Conservation (phyloP, 2,797 vertebrate species). For the Sorex maritimensis region DNA sequence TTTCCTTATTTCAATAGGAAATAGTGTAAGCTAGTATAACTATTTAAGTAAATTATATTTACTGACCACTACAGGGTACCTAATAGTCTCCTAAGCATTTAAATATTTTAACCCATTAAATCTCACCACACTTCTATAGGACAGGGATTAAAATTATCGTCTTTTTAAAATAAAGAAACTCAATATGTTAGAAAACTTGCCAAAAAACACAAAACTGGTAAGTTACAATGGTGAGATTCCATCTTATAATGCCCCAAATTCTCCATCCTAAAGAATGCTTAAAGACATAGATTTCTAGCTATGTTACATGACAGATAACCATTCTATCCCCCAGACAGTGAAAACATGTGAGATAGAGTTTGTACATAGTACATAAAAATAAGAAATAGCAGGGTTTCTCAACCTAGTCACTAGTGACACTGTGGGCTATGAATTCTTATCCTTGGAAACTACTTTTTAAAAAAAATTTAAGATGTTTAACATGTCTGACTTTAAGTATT, state of each 20-base stretch:
- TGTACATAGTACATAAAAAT: not conserved
- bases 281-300: not conserved
- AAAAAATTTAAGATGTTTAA: not conserved
- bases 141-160: not conserved
- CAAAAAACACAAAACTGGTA: not conserved
- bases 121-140: not conserved
- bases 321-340: not conserved
- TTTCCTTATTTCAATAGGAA: no score
- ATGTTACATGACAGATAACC: not conserved
- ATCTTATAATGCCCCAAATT: not conserved
- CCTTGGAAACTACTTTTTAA: not conserved
- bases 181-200: not conserved
- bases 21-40: not conserved
- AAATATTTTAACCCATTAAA: not conserved
- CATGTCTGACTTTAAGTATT: not conserved
- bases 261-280: not conserved
- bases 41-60: conserved; percentile 28
- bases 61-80: not conserved
- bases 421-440: not conserved
- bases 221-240: not conserved
- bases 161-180: not conserved
- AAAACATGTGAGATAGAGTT: not conserved
- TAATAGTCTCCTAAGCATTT: not conserved
- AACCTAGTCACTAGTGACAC: not conserved
- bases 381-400: not conserved